Percentiles rank a stretch among this genome's conserved stretches.
phyloP scores from a whole-genome alignment of 1,140 invertebrate genomes.

The Drosophila sulfurigaster region DNA sequence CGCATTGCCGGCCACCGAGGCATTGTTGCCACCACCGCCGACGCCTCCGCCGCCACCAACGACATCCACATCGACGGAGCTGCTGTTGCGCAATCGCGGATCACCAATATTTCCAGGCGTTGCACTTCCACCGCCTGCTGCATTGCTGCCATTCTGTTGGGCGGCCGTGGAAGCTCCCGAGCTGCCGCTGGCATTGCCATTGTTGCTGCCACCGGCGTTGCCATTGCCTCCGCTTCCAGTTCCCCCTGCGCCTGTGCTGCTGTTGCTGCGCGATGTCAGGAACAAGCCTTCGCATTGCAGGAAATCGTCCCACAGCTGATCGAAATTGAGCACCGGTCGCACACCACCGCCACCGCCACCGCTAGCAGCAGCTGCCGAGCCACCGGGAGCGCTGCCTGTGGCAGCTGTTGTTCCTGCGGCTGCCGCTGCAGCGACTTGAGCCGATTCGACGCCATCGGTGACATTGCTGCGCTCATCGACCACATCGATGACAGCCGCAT shows the following conservation, averaged over 20 bases:
- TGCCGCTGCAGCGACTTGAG: not conserved
- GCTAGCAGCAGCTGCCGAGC: not conserved
- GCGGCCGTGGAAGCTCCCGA: not conserved
- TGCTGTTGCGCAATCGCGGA: conserved; percentile 50
- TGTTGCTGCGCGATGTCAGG: conserved; percentile 55
- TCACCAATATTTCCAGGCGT: conserved; percentile 27
- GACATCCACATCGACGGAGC: conserved; percentile 33
- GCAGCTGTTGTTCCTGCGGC: not conserved
- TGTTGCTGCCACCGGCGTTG: conserved; percentile 1
- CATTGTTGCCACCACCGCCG: not conserved
- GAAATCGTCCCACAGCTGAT: conserved; percentile 79
- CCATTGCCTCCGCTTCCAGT: conserved; percentile 5
- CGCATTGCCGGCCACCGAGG: conserved; percentile 11
- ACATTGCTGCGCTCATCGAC: conserved; percentile 85
- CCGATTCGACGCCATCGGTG: conserved; percentile 52
- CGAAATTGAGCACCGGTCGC: conserved; percentile 73
- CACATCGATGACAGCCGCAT: conserved; percentile 84
- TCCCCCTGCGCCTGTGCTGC: conserved; percentile 15
- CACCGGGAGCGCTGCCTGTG: conserved; percentile 2
- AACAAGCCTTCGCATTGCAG: conserved; percentile 76
- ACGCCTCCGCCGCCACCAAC: not conserved
- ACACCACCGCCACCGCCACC: conserved; percentile 6
- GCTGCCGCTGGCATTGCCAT: not conserved
- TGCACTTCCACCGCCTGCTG: not conserved
- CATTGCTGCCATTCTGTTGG: conserved; percentile 50